phyloP scores from a whole-genome alignment of 1,140 invertebrate genomes.

The Lordiphosa stackelbergi region DNA sequence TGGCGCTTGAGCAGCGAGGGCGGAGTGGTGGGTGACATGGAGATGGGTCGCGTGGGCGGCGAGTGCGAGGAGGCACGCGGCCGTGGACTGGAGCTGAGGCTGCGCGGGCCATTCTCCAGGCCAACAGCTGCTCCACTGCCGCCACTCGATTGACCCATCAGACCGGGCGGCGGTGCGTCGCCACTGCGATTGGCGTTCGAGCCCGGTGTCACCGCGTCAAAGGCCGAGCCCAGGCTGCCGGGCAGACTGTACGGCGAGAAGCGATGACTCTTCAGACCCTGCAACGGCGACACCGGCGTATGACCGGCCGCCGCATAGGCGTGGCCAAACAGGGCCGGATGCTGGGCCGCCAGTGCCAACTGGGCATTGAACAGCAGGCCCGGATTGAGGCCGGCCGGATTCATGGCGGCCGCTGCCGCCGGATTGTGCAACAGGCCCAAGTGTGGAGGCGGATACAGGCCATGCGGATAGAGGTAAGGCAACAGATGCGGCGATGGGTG shows the following conservation, averaged over 20 bases:
- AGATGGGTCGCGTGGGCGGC: constrained; percentile 78
- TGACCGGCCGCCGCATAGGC: constrained; percentile 82
- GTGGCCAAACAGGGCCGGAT: constrained; percentile 85
- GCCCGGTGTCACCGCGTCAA: constrained; percentile 89
- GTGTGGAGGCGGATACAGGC: constrained; percentile 88
- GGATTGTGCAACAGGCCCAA: constrained; percentile 80
- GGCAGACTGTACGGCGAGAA: constrained; percentile 92
- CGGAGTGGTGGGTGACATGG: constrained; percentile 79
- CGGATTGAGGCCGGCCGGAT: constrained; percentile 82
- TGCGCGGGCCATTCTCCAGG: constrained; percentile 78
- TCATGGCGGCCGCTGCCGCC: constrained; percentile 79
- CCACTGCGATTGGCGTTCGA: constrained; percentile 75
- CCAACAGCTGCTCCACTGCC: constrained; percentile 18
- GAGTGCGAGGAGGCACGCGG: constrained; percentile 80
- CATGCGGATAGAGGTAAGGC: constrained; percentile 92
- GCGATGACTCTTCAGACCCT: constrained; percentile 79
- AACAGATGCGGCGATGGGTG: constrained; percentile 89
- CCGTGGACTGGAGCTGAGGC: constrained; percentile 83
- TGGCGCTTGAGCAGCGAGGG: constrained; percentile 67
- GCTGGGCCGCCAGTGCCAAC: constrained; percentile 88
- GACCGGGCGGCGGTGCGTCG: constrained; percentile 31
- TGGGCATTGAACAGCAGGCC: constrained; percentile 90
- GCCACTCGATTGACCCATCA: constrained; percentile 12
- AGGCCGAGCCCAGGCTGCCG: constrained; percentile 84
- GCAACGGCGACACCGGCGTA: constrained; percentile 79